These are phyloP conservation scores for Adineta ricciae DNA, from an alignment of 2,888 invertebrate species.

Conservation along the genomic window DNA sequence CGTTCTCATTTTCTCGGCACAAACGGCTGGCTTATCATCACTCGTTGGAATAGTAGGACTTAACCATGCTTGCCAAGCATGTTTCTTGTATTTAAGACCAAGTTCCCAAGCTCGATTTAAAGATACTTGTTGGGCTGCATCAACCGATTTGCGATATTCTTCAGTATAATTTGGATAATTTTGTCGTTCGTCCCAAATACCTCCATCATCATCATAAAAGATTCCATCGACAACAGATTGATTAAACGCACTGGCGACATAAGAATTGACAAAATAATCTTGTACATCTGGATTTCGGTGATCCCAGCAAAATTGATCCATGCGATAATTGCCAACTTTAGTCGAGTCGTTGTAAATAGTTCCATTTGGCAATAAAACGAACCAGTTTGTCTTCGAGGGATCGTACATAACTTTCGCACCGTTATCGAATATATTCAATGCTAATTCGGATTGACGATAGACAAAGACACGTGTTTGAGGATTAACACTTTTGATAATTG, in stretches of 20 bases:
- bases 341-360: slow-evolving; percentile 6
- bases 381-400: background rate
- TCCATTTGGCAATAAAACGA: background rate
- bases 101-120: slow-evolving; percentile 18
- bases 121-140: background rate
- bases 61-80: slow-evolving; percentile 21
- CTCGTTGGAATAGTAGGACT: background rate
- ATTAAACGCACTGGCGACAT: background rate
- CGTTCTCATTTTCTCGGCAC: background rate
- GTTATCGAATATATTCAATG: background rate
- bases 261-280: slow-evolving; percentile 7
- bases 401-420: background rate
- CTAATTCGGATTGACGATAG: slow-evolving; percentile 6
- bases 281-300: slow-evolving; percentile 11
- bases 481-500: background rate
- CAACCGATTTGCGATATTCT: background rate
- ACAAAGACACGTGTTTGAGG: slow-evolving; percentile 1
- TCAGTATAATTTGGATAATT: slow-evolving; percentile 1
- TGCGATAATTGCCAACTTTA: background rate
- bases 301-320: slow-evolving; percentile 23
- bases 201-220: slow-evolving; percentile 17
- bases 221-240: background rate
- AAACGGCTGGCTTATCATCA: background rate
- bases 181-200: background rate
- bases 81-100: background rate